A percentile compares a stretch with the other conserved stretches of the same genome.
Conservation (phyloP, 2,888 invertebrate species). For the Macrophya annulata region DNA sequence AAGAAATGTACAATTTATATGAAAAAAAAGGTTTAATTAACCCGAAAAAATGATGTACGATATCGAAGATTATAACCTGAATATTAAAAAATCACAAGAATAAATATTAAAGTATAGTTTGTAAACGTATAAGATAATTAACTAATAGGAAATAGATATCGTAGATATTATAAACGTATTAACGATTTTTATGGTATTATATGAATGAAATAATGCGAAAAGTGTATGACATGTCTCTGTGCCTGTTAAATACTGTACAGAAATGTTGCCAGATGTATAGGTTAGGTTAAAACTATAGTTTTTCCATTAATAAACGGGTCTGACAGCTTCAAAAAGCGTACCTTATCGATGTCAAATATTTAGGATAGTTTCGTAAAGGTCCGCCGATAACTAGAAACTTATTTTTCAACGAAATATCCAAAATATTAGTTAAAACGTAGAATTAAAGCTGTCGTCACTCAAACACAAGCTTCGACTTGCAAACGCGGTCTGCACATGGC, state of each 20-base stretch:
- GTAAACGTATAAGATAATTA: not conserved
- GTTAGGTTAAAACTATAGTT: conserved; percentile 47
- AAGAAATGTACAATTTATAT: not conserved
- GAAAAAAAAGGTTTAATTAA: not conserved
- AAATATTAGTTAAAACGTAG: conserved; percentile 49
- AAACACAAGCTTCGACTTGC: conserved; percentile 54
- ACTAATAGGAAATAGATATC: not conserved
- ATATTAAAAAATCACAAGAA: not conserved
- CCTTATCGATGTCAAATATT: conserved; percentile 35
- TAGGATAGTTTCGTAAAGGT: conserved; percentile 17
- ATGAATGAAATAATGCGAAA: not conserved
- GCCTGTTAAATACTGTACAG: conserved; percentile 52
- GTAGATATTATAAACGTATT: not conserved
- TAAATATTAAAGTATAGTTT: conserved; percentile 2
- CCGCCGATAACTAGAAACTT: not conserved
- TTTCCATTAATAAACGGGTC: not conserved
- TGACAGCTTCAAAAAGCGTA: conserved; percentile 36
- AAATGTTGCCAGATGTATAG: conserved; percentile 51
- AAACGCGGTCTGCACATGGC: conserved; percentile 56
- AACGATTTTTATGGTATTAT: not conserved
- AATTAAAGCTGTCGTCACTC: conserved; percentile 43
- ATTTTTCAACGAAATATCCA: conserved; percentile 38
- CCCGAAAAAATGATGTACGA: not conserved
- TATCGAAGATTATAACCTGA: not conserved
- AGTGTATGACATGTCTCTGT: conserved; percentile 53